Evolutionary conservation across 2,113 vertebrate species (phyloP).

Genomic region (Hydrolagus affinis): DNA sequence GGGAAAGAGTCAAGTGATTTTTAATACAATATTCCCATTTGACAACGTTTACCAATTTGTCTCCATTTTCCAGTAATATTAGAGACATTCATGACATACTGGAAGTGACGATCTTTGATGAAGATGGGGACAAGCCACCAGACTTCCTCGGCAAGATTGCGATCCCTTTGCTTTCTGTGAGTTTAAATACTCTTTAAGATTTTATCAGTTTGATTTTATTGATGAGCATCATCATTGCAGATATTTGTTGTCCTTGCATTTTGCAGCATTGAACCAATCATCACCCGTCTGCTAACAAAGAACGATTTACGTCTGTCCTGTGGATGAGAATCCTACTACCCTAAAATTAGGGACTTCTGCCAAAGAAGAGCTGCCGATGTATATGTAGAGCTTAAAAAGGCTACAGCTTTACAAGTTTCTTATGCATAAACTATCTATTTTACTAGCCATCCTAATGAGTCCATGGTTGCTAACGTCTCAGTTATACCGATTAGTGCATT

Average conservation of each 20-base stretch:
- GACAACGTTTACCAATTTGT: neutral
- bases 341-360: neutral
- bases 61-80: constrained; percentile 66
- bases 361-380: neutral
- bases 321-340: neutral
- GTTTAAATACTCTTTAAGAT: constrained; percentile 39
- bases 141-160: constrained; percentile 86
- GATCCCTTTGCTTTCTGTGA: constrained; percentile 84
- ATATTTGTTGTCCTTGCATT: neutral
- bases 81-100: constrained; percentile 88
- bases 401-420: neutral
- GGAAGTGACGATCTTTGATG: constrained; percentile 81
- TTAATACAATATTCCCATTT: too few relatives aligned
- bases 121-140: constrained; percentile 84
- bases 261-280: neutral
- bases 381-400: neutral
- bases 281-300: neutral
- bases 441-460: neutral
- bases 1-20: too few relatives aligned
- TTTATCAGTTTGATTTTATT: constrained; percentile 18
- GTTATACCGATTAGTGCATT: neutral
- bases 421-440: neutral
- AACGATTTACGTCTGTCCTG: neutral
- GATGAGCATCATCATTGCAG: neutral
- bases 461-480: neutral